These are phyloP conservation scores for Enteromius argenteus DNA, from an alignment of 2,797 vertebrate genomes.

Conservation along the genomic window DNA sequence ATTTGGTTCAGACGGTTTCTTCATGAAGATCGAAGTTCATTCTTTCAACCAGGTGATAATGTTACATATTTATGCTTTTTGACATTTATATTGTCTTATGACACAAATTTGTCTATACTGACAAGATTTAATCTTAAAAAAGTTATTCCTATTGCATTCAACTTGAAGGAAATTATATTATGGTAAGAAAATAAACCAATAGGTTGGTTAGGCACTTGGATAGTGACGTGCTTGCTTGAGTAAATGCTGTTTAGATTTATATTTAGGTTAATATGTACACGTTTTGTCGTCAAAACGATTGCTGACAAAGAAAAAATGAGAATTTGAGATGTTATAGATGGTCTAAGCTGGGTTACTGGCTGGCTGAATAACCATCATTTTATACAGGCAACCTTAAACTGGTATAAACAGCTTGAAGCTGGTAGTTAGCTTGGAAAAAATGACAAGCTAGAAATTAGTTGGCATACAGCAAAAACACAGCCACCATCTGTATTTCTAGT, in stretches of 20 bases:
- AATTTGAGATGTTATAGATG: neutral
- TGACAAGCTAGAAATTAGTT: neutral
- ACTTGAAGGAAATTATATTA: neutral
- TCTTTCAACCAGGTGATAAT: constrained; percentile 12
- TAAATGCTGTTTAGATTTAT: neutral
- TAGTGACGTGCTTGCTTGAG: neutral
- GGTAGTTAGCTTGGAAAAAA: neutral
- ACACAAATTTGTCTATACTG: neutral
- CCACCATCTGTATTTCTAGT: neutral
- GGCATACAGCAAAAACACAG: neutral
- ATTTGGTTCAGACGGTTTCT: neutral
- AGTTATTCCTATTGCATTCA: neutral
- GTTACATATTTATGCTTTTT: neutral
- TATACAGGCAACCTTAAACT: neutral
- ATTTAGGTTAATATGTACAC: neutral
- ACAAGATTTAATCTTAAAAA: neutral
- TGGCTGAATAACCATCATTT: neutral
- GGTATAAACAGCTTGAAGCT: neutral
- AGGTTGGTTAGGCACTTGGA: neutral
- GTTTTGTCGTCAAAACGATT: neutral
- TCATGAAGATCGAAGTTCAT: neutral
- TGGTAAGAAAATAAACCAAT: neutral
- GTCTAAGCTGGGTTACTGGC: neutral
- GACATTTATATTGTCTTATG: neutral
- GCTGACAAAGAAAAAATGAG: neutral